Evolutionary conservation across 1,140 invertebrate genomes (phyloP).

Genomic region (Diorhabda sublineata): DNA sequence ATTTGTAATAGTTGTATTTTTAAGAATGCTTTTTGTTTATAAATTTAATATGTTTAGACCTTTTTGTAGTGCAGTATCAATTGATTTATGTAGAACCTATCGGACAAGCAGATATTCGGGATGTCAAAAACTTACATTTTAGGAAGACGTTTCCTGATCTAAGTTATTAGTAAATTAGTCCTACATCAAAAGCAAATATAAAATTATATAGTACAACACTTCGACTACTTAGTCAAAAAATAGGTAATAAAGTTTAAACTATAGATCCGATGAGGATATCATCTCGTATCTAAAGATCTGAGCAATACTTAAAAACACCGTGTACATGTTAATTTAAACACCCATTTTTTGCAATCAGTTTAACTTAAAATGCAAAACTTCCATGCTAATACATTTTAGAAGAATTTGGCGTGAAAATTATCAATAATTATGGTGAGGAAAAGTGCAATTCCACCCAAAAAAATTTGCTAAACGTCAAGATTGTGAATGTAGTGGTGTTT

Average conservation of each 20-base stretch:
- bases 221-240: constrained; percentile 12
- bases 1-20: too few species aligned
- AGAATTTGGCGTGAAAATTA: too few species aligned
- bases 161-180: constrained; percentile 7
- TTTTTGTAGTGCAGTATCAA: too few species aligned
- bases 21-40: too few species aligned
- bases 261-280: constrained; percentile 22
- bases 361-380: too few species aligned
- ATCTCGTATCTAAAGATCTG: constrained; percentile 34
- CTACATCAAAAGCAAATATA: constrained; percentile 34
- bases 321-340: neutral
- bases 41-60: too few species aligned
- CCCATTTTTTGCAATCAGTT: too few species aligned
- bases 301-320: constrained; percentile 29
- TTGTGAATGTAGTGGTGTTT: too few species aligned
- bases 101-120: constrained; percentile 4
- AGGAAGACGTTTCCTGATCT: constrained; percentile 33
- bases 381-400: too few species aligned
- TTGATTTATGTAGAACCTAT: neutral
- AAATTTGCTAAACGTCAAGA: too few species aligned
- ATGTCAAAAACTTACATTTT: constrained; percentile 26
- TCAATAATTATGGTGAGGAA: too few species aligned
- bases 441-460: too few species aligned
- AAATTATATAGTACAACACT: constrained; percentile 24
- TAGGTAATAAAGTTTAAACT: constrained; percentile 24